These are phyloP conservation scores for Ptilodon capucinus DNA, from an alignment of 2,888 invertebrate species.

Conservation along the genomic window DNA sequence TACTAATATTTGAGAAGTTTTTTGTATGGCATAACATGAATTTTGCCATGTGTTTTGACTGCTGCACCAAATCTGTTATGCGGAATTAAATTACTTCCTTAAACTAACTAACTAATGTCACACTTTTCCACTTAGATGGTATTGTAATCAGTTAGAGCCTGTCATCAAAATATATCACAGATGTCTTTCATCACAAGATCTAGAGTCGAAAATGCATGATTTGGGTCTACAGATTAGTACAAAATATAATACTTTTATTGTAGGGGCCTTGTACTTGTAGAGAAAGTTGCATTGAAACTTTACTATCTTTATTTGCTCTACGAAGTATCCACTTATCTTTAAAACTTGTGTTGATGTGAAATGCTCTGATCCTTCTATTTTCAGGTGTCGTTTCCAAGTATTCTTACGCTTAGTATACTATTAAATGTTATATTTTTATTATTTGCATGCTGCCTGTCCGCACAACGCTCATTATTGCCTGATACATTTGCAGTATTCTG, in stretches of 20 bases:
- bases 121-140: constrained; percentile 29
- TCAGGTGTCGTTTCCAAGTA: constrained; percentile 25
- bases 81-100: constrained; percentile 28
- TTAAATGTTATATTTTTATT: constrained; percentile 77
- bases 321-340: background rate
- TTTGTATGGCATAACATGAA: constrained; percentile 10
- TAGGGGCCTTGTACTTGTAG: background rate
- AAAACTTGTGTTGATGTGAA: constrained; percentile 3
- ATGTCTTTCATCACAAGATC: constrained; percentile 2
- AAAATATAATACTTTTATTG: background rate
- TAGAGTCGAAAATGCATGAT: constrained; percentile 19
- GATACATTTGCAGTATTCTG: constrained; percentile 87
- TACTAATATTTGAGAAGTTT: background rate
- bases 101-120: too few species aligned
- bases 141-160: background rate
- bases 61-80: constrained; percentile 28
- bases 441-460: constrained; percentile 83
- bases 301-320: background rate
- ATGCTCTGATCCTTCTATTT: constrained; percentile 27
- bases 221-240: background rate
- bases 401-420: constrained; percentile 54
- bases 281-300: background rate
- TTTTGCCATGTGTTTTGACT: constrained; percentile 28
- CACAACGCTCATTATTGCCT: constrained; percentile 82
- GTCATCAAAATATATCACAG: background rate